Evolutionary conservation across 2,113 vertebrate genomes (phyloP), one percentile per base, ranked within the genome.

Genomic region (Thomomys bottae): DNA sequence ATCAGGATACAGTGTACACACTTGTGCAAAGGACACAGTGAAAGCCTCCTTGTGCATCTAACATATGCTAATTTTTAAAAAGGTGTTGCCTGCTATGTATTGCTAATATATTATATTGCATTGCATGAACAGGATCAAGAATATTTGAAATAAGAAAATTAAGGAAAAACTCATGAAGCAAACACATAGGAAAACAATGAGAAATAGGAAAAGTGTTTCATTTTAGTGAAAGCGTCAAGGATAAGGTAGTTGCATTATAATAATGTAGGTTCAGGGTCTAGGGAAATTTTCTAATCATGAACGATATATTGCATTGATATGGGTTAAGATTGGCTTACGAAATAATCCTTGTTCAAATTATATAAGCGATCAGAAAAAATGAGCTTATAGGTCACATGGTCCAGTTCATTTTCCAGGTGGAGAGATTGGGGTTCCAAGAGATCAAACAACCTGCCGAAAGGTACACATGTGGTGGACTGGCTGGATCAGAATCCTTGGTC

Each of bases 171-270:
- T 91, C 38, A 1, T 61, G 84, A 67, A 5, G 28, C 40, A 66
- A 61, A 57, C 38, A 78, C 32, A 71, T 20, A 76, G 24, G 57
- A 20, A n/a, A 66, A 30, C n/a, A 45, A 34, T 30, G n/a, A 90
- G 32, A 66, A 70, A 17, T 59, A 88, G 32, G 24, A 68, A 80
- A 72, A 84, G 54, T 3, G 28, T 7, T 20, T 59, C 28, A 63
- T 85, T 94, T 88, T 71, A 78, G n/a, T 75, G 30, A 84, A 34
- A 63, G n/a, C 66, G 71, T 67, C 1, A 79, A 34, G 8, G 84
- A 67, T 61, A 92, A 59, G 12, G 67, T 36, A 61, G 21, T 87
- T 77, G 45, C 3, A 42, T 40, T 76, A 90, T 17, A 64, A 73
- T 59, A 20, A 88, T 88, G 42, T 45, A 42, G 66, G 73, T 26